A percentile compares a stretch with the other conserved stretches of the same genome.
These are phyloP conservation scores for Suricata suricatta DNA, from an alignment of 2,113 vertebrate species.

Conservation along the genomic window DNA sequence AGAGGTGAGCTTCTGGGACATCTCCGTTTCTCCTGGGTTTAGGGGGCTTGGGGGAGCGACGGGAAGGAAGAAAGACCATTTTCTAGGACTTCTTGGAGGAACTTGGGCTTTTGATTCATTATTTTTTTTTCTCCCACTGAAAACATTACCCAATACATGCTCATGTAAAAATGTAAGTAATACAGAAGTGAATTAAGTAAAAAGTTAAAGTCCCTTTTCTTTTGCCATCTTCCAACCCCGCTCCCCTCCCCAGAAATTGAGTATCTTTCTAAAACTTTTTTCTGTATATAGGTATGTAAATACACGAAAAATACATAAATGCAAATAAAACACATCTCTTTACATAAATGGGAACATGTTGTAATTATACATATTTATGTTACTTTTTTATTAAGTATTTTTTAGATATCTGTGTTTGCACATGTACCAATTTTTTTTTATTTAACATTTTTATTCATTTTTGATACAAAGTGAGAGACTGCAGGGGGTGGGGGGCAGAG, in stretches of 20 bases:
- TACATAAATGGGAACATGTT: background rate
- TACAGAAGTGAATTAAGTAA: background rate
- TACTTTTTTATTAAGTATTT: background rate
- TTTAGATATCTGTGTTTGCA: background rate
- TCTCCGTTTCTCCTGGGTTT: background rate
- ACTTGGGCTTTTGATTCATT: background rate
- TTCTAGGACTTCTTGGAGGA: background rate
- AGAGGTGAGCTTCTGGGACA: background rate
- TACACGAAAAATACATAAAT: background rate
- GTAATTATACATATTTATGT: background rate
- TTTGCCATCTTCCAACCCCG: background rate
- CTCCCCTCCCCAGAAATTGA: background rate
- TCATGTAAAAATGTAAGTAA: background rate
- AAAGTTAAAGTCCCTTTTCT: background rate
- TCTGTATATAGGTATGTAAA: background rate
- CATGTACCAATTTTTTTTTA: background rate
- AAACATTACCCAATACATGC: background rate
- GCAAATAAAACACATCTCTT: background rate
- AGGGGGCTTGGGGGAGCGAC: background rate
- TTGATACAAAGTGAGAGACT: too few species aligned
- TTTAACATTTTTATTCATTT: too few species aligned
- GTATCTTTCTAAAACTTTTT: background rate
- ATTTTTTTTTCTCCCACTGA: background rate
- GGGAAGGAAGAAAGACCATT: background rate
- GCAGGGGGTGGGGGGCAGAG: too few species aligned